Evolutionary conservation across 2,113 vertebrate species (phyloP), one percentile per base, ranked within the genome.

Genomic region (Neodon shergylaensis): DNA sequence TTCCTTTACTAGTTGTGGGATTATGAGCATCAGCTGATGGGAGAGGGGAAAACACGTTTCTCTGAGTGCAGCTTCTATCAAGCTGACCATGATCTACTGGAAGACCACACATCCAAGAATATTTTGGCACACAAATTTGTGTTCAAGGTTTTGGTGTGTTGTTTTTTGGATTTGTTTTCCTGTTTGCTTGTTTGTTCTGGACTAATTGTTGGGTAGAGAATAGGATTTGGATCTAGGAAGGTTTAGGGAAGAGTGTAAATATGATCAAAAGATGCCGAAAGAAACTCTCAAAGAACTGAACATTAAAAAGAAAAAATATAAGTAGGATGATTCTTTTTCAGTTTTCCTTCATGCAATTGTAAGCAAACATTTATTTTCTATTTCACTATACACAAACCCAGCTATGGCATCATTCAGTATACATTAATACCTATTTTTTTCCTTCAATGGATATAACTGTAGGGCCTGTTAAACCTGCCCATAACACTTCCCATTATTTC

Each of bases 261-360:
- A 58, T 24, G 10, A 52, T n/a, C 33, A 81, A 58, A 81, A 13
- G 11, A n/a, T 12, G 8, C 19, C n/a, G 0, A 58, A n/a, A 24
- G 10, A n/a, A 81, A 22, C 10, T 13, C 31, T 6, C 31, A 52
- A 81, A n/a, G 33, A 5, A 81, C 4, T 22, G 19, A 22, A 79
- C 8, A 54, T 12, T 54, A 21, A 79, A 79, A 78, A 78, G 19
- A 17, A 31, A 47, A 42, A 83, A 85, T 65, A 36, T 68, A 24
- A 42, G 28, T 3, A 58, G 3, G 0, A 54, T 68, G 19, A 22
- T 2, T 54, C 5, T 33, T 31, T 28, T 0, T 24, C n/a, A 6
- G 36, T 49, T 87, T 96, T 70, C 6, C 21, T 76, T 36, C 68
- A 8, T 31, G 1, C 1, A 4, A 61, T 76, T 68, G 7, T 44